Evolutionary conservation across 2,113 vertebrate genomes (phyloP).

Genomic region (Pipra filicauda): DNA sequence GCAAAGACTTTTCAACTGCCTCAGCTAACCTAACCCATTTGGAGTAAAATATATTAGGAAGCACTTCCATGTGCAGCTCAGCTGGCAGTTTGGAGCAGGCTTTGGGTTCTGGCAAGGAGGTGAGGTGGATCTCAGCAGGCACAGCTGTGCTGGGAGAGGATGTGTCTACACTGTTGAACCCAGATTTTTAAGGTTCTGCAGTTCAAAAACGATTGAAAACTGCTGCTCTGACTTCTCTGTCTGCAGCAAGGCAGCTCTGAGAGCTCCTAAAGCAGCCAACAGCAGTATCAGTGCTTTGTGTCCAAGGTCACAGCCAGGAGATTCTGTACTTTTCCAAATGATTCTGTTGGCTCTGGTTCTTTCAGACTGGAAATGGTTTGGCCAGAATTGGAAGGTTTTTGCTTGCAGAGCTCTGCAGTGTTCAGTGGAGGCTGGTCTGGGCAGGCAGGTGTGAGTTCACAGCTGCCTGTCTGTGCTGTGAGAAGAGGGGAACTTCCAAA

Average conservation of each 20-base stretch:
- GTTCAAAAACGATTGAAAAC: background rate
- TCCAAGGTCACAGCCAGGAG: background rate
- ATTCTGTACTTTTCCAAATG: constrained; percentile 37
- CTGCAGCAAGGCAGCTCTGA: background rate
- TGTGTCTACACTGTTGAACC: background rate
- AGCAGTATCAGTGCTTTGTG: background rate
- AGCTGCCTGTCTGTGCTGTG: background rate
- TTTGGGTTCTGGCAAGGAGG: constrained; percentile 27
- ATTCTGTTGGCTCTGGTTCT: constrained; percentile 19
- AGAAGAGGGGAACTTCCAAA: background rate
- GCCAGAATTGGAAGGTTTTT: background rate
- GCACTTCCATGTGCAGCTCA: constrained; percentile 10
- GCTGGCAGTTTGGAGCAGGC: background rate
- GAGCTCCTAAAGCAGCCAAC: background rate
- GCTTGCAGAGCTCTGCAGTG: background rate
- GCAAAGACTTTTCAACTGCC: constrained; percentile 21
- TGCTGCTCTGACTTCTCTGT: background rate
- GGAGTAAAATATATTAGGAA: background rate
- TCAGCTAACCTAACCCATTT: background rate
- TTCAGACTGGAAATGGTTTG: constrained; percentile 16
- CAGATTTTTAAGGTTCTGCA: background rate
- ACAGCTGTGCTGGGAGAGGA: constrained; percentile 41
- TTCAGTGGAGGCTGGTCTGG: background rate
- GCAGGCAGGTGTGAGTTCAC: background rate
- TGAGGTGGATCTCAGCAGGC: constrained; percentile 54